Evolutionary conservation across 2,888 invertebrate species (phyloP).

Genomic region (Apamea monoglypha): DNA sequence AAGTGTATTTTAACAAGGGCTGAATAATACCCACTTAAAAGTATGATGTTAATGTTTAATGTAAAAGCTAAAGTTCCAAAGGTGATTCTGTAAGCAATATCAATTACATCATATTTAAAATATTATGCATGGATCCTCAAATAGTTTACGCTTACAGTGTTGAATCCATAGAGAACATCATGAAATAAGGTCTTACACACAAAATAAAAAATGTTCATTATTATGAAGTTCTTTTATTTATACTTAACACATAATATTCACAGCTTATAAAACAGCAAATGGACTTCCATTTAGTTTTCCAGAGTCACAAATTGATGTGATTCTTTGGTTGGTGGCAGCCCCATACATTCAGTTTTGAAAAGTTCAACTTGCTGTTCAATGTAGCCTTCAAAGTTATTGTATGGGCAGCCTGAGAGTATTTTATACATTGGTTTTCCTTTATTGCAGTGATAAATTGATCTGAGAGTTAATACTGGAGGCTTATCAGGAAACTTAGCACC

Average conservation of each 20-base stretch:
- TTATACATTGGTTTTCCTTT: conserved; percentile 86
- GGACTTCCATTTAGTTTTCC: conserved; percentile 71
- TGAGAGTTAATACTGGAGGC: conserved; percentile 87
- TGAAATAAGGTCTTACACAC: conserved; percentile 21
- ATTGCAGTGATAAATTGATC: conserved; percentile 90
- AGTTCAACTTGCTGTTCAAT: conserved; percentile 87
- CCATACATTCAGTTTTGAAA: conserved; percentile 87
- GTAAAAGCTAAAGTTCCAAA: conserved; percentile 15
- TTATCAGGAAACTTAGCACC: conserved; percentile 89
- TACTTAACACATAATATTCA: background rate
- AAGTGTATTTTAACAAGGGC: conserved; percentile 6
- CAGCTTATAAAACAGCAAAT: conserved; percentile 8
- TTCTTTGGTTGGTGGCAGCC: conserved; percentile 69
- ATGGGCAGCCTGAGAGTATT: conserved; percentile 83
- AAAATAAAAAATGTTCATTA: conserved; percentile 49
- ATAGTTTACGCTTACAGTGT: conserved; percentile 32
- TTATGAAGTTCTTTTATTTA: conserved; percentile 53
- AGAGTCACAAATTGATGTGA: conserved; percentile 77
- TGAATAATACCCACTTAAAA: conserved; percentile 15
- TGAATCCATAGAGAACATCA: conserved; percentile 28
- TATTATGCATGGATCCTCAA: conserved; percentile 26
- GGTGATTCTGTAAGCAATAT: conserved; percentile 21
- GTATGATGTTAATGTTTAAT: conserved; percentile 31
- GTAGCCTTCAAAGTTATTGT: conserved; percentile 86
- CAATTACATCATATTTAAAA: conserved; percentile 7